phyloP scores from a whole-genome alignment of 1,140 invertebrate species.

The Cydia amplana region DNA sequence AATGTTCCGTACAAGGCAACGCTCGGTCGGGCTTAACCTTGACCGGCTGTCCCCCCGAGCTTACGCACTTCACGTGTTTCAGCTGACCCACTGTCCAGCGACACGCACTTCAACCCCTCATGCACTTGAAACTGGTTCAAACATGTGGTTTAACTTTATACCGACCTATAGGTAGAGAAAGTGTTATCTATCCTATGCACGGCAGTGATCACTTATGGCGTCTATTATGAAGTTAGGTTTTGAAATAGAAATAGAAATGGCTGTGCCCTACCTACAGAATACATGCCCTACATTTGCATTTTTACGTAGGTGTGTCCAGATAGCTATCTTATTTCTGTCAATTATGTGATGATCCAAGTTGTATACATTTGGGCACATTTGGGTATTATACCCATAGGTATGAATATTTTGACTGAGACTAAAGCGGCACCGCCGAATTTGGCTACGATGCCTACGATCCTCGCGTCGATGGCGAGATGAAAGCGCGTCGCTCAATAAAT shows the following conservation, averaged over 20 bases:
- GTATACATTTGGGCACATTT: too few species aligned
- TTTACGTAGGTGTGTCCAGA: too few species aligned
- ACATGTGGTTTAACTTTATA: background rate
- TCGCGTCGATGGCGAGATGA: constrained; percentile 38
- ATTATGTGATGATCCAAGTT: too few species aligned
- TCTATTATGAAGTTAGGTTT: background rate
- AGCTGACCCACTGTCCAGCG: constrained; percentile 28
- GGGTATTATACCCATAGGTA: too few species aligned
- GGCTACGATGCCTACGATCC: constrained; percentile 37
- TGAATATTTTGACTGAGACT: constrained; percentile 9
- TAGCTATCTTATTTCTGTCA: too few species aligned
- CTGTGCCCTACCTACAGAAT: too few species aligned
- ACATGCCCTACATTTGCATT: too few species aligned
- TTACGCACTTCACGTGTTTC: constrained; percentile 19
- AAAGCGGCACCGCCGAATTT: constrained; percentile 36
- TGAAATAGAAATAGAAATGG: background rate
- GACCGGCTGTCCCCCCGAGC: constrained; percentile 31
- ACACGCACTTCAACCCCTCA: constrained; percentile 12
- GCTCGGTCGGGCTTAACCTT: constrained; percentile 21
- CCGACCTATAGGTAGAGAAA: background rate
- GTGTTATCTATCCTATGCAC: background rate
- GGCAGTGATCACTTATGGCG: background rate
- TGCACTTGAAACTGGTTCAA: background rate
- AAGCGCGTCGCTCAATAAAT: constrained; percentile 68
- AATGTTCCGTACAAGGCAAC: constrained; percentile 18